Base-by-base conservation (phyloP, 2,797 vertebrate species). In the Scomberomorus guttatus region DNA sequence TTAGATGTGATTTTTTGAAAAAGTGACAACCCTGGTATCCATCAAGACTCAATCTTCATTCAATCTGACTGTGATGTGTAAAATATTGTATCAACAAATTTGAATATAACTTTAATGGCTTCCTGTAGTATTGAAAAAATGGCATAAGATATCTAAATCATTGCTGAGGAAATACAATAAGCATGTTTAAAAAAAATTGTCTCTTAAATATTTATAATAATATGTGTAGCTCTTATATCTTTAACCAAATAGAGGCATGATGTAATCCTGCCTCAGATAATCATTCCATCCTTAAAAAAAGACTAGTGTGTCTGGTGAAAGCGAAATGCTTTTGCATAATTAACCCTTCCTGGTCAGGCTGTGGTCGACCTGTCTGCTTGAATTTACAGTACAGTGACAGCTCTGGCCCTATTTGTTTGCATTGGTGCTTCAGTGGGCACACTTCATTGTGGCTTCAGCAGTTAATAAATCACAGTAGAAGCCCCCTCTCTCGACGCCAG, bases 381-480 rank as follows among this genome's bases (percentile, higher is more conserved):
- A 87, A 95, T 92, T 92, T 91, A 91, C 77, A 39, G 75, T 91
- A 91, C 77, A 39, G 76, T 90, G 94, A 94, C 92, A 90, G 89
- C 81, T 72, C 82, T 72, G 88, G 89, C 83, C 86, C 91, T 91
- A 89, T 95, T 93, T 95, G 92, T 94, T 93, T 92, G 91, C 79
- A 51, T 79, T 87, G 90, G 92, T 92, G 93, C 93, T 94, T 95
- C 94, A 93, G 89, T 89, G 90, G 92, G 88, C 75, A 76, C 84
- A 92, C 92, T 94, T 94, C 90, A 92, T 82, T 79, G 89, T 92
- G 92, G 90, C 89, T 92, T 90, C 84, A 88, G 92, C 81, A 89
- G 90, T 94, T 95, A 94, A 95, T 96, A 95, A 96, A 95, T 95
- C 94, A 95, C 86, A 87, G 89, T 48, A 63, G 82, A 85, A 81